Evolutionary conservation across 2,888 invertebrate genomes (phyloP).

Genomic region (Euplexia lucipara): DNA sequence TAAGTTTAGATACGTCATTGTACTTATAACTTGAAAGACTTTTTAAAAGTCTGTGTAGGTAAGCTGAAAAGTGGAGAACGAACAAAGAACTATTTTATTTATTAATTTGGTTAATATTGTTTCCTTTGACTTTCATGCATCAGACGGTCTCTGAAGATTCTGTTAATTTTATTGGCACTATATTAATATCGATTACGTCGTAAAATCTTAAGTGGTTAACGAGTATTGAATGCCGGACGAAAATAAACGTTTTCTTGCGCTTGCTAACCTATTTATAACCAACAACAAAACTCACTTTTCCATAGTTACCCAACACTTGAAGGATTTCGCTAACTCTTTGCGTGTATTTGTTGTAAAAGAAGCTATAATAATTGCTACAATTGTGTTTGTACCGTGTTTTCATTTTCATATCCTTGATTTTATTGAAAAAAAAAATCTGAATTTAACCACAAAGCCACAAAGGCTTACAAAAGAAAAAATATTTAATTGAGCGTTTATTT

Average conservation of each 20-base stretch:
- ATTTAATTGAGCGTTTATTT: no score
- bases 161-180: conserved; percentile 61
- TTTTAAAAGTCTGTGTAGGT: no score
- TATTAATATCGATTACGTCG: conserved; percentile 68
- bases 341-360: no score
- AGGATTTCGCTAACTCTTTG: background rate
- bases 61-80: no score
- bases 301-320: background rate
- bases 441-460: no score
- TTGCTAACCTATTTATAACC: conserved; percentile 25
- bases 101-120: background rate
- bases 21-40: no score
- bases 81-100: no score
- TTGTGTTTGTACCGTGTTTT: no score
- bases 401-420: no score
- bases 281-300: background rate
- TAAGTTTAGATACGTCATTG: background rate
- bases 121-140: conserved; percentile 6
- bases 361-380: no score
- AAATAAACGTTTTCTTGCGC: conserved; percentile 31
- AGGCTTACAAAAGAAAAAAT: no score
- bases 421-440: no score
- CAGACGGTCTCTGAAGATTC: conserved; percentile 40
- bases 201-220: conserved; percentile 67
- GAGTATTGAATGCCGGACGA: conserved; percentile 43